Percentiles rank a stretch among this genome's conserved stretches.
phyloP scores from a whole-genome alignment of 2,113 vertebrate species.

The Cacatua alba region DNA sequence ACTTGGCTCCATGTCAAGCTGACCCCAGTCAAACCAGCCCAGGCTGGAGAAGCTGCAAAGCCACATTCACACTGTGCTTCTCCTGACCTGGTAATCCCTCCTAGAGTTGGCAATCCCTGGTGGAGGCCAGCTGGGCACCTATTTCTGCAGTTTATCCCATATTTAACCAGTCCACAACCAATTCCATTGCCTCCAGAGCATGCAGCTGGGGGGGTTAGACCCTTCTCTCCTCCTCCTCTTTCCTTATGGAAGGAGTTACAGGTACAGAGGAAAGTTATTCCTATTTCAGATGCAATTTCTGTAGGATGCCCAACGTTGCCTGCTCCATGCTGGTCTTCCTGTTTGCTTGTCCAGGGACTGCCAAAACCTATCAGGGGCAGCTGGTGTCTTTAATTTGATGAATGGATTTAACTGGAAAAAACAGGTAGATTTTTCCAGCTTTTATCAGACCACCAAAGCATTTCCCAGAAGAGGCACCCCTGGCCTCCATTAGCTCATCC shows the following conservation, averaged over 20 bases:
- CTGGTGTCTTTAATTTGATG: neutral
- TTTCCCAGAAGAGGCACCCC: constrained; percentile 48
- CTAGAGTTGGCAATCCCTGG: neutral
- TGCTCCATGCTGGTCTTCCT: neutral
- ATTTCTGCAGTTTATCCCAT: neutral
- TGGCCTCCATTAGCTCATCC: constrained; percentile 57
- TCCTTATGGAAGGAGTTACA: neutral
- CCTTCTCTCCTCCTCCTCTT: neutral
- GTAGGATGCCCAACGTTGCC: neutral
- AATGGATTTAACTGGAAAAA: neutral
- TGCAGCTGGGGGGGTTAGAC: fast-evolving
- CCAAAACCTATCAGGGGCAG: neutral
- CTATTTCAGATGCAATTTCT: neutral
- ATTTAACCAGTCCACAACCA: neutral
- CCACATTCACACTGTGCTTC: fast-evolving
- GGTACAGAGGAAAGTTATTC: neutral
- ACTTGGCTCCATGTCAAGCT: neutral
- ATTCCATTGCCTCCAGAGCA: neutral
- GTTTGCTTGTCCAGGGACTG: fast-evolving
- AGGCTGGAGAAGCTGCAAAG: neutral
- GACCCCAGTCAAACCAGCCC: neutral
- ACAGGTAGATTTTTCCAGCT: neutral
- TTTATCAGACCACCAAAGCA: constrained; percentile 35
- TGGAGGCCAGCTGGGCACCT: neutral
- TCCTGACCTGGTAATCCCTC: neutral